Base-by-base conservation (phyloP, 2,797 vertebrate genomes). In the Scyliorhinus canicula region DNA sequence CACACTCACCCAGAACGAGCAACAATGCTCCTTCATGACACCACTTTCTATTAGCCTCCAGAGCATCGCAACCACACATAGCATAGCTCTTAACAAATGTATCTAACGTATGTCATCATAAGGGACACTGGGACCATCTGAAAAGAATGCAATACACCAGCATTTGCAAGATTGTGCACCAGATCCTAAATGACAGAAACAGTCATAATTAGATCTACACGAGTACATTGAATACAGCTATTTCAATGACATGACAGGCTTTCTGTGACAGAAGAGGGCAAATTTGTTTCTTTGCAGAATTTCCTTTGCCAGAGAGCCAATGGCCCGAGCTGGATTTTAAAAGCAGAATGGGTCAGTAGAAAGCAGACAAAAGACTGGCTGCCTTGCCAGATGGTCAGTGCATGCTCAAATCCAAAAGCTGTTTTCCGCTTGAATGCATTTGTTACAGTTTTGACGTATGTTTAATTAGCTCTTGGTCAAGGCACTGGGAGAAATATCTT, bases 201-300 rank as follows among this genome's bases (percentile, higher is more conserved):
- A 0, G 57, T 65, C 3, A 9, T 40, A 40, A 71, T 71, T 71
- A 12, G 2, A 50, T 93, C 26, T 71, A 52, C n/a, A 44, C 35
- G 65, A 31, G 65, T 52, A 69, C 44, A 50, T 47, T 52, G 44
- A 52, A 26, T 71, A 26, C 44, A 93, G 91, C 57, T 14, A 9
- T 47, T 65, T 8, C 44, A 14, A 9, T 93, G 26, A 69, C 26
- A 44, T 50, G 55, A 47, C 60, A 28, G 40, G 28, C 44, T 69
- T 3, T 69, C 60, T 3, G 26, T 8, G 65, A 50, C 11, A 65
- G 16, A 7, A 52, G 40, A 12, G 8, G 9, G n/a, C 7, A 65
- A 91, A 77, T 65, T n/a, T 91, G n/a, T 65, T 91, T 65, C n/a
- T 40, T 91, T 91, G 57, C 16, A 91, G n/a, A 91, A 63, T 93